phyloP scores from a whole-genome alignment of 1,140 invertebrate genomes.

The Semibalanus balanoides region DNA sequence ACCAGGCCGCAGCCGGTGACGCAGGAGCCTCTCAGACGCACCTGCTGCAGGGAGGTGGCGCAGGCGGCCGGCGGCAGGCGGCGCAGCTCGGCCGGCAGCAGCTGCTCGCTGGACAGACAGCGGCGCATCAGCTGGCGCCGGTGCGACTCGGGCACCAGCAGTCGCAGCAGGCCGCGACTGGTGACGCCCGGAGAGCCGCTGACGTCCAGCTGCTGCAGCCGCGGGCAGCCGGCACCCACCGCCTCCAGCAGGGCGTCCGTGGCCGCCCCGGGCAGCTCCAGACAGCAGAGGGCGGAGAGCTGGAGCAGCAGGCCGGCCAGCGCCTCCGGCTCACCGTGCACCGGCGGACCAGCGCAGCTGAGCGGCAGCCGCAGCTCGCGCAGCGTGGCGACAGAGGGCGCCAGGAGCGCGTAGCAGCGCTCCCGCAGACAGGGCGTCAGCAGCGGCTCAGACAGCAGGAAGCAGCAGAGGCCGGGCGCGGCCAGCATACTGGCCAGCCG shows the following conservation, averaged over 20 bases:
- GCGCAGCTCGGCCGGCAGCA: neutral
- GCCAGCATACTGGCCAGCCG: neutral
- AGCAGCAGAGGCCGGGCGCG: neutral
- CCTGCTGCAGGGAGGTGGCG: neutral
- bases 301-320: neutral
- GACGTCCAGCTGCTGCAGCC: neutral
- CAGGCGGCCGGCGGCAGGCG: neutral
- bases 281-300: neutral
- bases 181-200: neutral
- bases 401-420: neutral
- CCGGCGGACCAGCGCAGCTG: no score
- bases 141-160: neutral
- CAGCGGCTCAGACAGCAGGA: neutral
- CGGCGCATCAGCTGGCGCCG: neutral
- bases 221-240: neutral
- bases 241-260: neutral
- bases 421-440: neutral
- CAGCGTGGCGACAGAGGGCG: neutral
- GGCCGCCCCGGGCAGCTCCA: neutral
- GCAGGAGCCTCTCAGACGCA: neutral
- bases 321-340: neutral
- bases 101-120: neutral
- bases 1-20: neutral
- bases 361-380: neutral
- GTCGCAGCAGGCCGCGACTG: neutral